A percentile compares a stretch with the other conserved stretches of the same genome.
Conservation (phyloP, 1,140 invertebrate genomes). For the Bombus superbus region DNA sequence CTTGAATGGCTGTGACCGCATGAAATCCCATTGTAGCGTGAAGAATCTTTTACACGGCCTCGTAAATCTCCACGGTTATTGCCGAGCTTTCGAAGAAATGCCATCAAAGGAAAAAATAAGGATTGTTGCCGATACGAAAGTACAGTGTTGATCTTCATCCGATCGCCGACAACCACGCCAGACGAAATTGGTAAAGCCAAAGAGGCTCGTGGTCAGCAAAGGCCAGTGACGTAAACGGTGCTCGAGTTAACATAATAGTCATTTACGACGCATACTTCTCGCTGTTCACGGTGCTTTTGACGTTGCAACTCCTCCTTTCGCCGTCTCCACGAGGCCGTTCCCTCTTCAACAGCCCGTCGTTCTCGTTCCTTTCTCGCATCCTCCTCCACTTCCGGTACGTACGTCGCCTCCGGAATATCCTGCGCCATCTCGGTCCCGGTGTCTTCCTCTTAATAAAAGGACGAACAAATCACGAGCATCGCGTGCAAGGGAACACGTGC, state of each 20-base stretch:
- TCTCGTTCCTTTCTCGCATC: conserved; percentile 71
- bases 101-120: neutral
- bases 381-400: conserved; percentile 76
- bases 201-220: conserved; percentile 10
- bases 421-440: conserved; percentile 64
- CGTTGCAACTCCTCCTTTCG: conserved; percentile 77
- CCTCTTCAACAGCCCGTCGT: conserved; percentile 73
- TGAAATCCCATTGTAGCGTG: neutral
- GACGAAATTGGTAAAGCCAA: conserved; percentile 40
- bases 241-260: conserved; percentile 32
- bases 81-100: neutral
- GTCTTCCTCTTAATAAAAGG: conserved; percentile 48
- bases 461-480: conserved; percentile 41
- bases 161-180: conserved; percentile 41
- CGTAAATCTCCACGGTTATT: conserved; percentile 18
- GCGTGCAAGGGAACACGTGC: neutral
- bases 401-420: conserved; percentile 72
- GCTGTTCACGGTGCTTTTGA: conserved; percentile 79
- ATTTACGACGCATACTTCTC: conserved; percentile 75
- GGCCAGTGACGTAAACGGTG: conserved; percentile 45
- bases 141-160: conserved; percentile 26
- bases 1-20: neutral
- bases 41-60: conserved; percentile 22
- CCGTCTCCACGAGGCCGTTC: conserved; percentile 72
- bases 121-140: neutral